Conservation (phyloP, 2,888 invertebrate species). For the Dryobota labecula region DNA sequence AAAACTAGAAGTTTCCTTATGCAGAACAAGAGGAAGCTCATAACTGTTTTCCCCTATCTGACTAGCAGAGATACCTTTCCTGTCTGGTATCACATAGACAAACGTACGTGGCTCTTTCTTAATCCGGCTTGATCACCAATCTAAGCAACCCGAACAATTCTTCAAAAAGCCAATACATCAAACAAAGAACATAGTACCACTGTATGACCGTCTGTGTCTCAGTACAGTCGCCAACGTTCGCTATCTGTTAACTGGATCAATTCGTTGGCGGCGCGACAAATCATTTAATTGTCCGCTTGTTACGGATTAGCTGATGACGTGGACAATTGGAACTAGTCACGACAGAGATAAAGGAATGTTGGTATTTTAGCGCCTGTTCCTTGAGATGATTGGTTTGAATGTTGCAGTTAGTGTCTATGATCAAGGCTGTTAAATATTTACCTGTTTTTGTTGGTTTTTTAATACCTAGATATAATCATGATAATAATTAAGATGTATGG, state of each 20-base stretch:
- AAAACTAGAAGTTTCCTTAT: background rate
- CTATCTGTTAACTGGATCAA: slow-evolving; percentile 60
- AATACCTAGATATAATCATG: too few species aligned
- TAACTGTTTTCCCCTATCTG: background rate
- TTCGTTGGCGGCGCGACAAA: slow-evolving; percentile 63
- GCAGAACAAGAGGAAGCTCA: background rate
- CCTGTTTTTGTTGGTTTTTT: too few species aligned
- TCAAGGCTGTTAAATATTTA: too few species aligned
- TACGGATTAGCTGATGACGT: slow-evolving; percentile 61
- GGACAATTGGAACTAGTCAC: slow-evolving; percentile 49
- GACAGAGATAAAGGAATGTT: slow-evolving; percentile 33
- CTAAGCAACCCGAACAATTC: background rate
- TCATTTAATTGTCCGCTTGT: slow-evolving; percentile 64
- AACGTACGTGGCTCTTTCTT: background rate
- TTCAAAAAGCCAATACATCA: background rate
- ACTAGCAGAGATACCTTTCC: too few species aligned
- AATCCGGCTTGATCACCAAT: background rate
- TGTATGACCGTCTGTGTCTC: background rate
- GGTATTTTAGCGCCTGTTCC: slow-evolving; percentile 34
- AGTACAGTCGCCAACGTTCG: slow-evolving; percentile 24
- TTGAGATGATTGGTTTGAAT: background rate
- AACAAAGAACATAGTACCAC: slow-evolving; percentile 6
- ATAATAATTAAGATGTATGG: too few species aligned
- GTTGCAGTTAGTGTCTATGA: background rate
- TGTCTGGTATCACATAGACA: background rate